Conservation (phyloP, 1,140 invertebrate species). For the Drosophila ambigua region DNA sequence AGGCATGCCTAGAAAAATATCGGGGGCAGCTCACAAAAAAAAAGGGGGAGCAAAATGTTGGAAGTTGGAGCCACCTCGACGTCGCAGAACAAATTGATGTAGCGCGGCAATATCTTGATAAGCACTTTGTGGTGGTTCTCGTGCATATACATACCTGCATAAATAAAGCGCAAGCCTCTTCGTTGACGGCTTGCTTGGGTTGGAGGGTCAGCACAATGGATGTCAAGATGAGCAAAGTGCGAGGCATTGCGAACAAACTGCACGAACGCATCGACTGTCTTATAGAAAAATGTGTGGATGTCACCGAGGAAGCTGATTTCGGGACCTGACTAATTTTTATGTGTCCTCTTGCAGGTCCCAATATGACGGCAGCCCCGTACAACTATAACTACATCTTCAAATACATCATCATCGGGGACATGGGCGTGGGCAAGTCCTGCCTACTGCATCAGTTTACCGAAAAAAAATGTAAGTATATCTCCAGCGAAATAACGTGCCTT, state of each 20-base stretch:
- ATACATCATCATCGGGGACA: conserved; percentile 99
- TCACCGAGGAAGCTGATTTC: neutral
- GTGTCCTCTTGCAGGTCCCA: conserved; percentile 48
- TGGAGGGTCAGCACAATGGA: conserved; percentile 25
- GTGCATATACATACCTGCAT: conserved; percentile 19
- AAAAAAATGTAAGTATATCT: conserved; percentile 97
- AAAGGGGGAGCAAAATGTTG: conserved; percentile 56
- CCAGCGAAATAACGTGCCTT: too few relatives aligned
- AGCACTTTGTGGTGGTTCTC: conserved; percentile 13
- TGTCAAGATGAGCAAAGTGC: conserved; percentile 55
- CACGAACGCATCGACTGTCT: conserved; percentile 69
- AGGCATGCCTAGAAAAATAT: conserved; percentile 44
- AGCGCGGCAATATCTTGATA: conserved; percentile 69
- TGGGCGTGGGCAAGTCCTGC: conserved; percentile 99
- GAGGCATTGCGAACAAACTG: conserved; percentile 62
- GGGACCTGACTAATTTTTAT: neutral
- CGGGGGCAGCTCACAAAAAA: conserved; percentile 61
- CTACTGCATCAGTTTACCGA: conserved; percentile 99
- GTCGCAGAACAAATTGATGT: conserved; percentile 70
- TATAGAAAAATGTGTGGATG: conserved; percentile 60
- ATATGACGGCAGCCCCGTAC: conserved; percentile 96
- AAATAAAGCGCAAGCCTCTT: conserved; percentile 6
- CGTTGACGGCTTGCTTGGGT: conserved; percentile 11
- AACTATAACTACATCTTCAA: conserved; percentile 99
- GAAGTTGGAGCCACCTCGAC: conserved; percentile 12